A percentile compares a stretch with the other conserved stretches of the same genome.
These are phyloP conservation scores for Drosophila neotestacea DNA, from an alignment of 2,888 invertebrate species.

Conservation along the genomic window DNA sequence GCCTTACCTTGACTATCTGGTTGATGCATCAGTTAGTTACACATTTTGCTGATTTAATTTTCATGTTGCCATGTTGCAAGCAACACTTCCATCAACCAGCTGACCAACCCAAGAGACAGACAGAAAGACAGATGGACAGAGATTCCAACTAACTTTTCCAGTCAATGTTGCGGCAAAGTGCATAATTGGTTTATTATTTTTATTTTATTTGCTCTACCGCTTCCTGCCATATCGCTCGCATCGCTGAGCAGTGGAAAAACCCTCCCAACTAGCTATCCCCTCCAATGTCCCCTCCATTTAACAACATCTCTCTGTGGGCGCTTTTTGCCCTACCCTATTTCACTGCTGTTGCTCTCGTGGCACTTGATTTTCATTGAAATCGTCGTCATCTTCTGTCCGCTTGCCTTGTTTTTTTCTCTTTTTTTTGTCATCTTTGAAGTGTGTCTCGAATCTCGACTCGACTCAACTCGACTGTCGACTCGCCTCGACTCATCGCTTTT, in stretches of 20 bases:
- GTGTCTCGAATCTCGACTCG: slow-evolving; percentile 72
- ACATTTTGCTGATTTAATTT: slow-evolving; percentile 79
- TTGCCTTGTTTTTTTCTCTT: slow-evolving; percentile 21
- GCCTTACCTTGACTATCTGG: slow-evolving; percentile 65
- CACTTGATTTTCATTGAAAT: slow-evolving; percentile 77
- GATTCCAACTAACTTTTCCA: slow-evolving; percentile 23
- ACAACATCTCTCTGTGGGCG: slow-evolving; percentile 45
- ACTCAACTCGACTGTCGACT: slow-evolving; percentile 18
- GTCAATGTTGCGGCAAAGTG: slow-evolving; percentile 82
- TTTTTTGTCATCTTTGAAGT: slow-evolving; percentile 77
- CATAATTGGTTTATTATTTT: slow-evolving; percentile 83
- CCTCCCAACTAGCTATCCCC: slow-evolving; percentile 23
- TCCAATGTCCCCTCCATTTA: not conserved
- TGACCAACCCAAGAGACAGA: slow-evolving; percentile 33
- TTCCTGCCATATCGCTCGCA: slow-evolving; percentile 80
- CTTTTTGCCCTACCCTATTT: slow-evolving; percentile 72
- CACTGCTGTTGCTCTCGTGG: slow-evolving; percentile 55
- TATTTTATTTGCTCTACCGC: slow-evolving; percentile 70
- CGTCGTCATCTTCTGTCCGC: slow-evolving; percentile 29
- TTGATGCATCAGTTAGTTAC: slow-evolving; percentile 71
- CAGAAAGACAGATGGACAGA: not conserved
- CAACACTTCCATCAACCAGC: slow-evolving; percentile 53
- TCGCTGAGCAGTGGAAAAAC: slow-evolving; percentile 62
- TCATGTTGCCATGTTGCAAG: slow-evolving; percentile 58
- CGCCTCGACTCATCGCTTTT: slow-evolving; percentile 34